Evolutionary conservation across 2,113 vertebrate species (phyloP).

Genomic region (Canis aureus): DNA sequence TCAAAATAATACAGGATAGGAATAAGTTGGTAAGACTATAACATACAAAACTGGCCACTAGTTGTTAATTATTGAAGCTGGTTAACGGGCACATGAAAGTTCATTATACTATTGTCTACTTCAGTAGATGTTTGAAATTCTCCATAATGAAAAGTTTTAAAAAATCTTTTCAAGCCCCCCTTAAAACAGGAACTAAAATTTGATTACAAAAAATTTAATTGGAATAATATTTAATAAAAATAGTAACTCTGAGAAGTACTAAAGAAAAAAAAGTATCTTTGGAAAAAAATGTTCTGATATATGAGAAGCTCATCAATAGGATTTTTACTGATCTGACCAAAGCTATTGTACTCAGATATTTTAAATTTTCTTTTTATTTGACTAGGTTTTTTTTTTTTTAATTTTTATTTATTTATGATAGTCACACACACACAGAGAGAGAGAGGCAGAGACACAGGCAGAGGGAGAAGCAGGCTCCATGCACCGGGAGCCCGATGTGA

Average conservation of each 20-base stretch:
- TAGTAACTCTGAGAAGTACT: neutral
- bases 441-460: too few relatives aligned
- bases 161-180: neutral
- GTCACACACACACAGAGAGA: too few relatives aligned
- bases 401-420: too few relatives aligned
- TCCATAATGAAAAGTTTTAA: neutral
- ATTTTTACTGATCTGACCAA: neutral
- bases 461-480: too few relatives aligned
- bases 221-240: conserved; percentile 28
- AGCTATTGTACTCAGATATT: neutral
- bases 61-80: neutral
- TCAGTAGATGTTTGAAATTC: neutral
- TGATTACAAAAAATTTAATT: conserved; percentile 28
- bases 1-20: neutral
- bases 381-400: neutral
- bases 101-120: neutral
- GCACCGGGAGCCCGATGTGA: too few relatives aligned
- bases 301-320: neutral
- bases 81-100: neutral
- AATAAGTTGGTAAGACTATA: neutral
- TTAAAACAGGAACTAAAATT: conserved; percentile 38
- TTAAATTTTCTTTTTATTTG: neutral
- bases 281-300: neutral
- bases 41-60: neutral
- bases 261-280: neutral